Evolutionary conservation across 2,888 invertebrate genomes (phyloP), one percentile per base, ranked within the genome.

Genomic region (Mycogona germanica): DNA sequence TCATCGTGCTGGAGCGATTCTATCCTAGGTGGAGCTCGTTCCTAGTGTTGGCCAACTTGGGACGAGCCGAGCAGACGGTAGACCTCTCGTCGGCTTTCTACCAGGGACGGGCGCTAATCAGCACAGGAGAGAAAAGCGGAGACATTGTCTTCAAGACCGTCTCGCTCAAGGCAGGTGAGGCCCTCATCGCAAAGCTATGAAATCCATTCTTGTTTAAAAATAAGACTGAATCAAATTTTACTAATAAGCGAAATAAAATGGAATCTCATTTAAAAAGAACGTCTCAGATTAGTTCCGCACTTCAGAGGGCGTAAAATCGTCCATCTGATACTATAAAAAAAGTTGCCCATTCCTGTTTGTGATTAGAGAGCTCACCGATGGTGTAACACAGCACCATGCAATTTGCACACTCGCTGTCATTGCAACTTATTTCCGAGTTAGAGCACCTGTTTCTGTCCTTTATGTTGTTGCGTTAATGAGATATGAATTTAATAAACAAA

Each of bases 21-120:
- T 87, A 81, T 68, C 87, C 87, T 0, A 75, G 87, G 17, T 75
- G 84, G 55, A 82, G 84, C 64, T 79, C 84, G 1, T 85, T 81
- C 64, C 81, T 84, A 0, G 78, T 83, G 56, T 77, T 87, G 0
- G 80, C 80, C 1, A 87, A 87, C 72, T 74, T 86, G 2, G 83
- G 82, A 0, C 17, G 41, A 17, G 29, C 25, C 3, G 28, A 17
- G 6, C 12, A 40, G 29, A 5, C 6, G 4, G 1, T 51, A 50
- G 86, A 87, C 70, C 72, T 87, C 54, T 83, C 85, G 0, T 76
- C 78, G 1, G 76, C 82, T 69, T 82, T 83, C 66, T 87, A 85
- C 64, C 82, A 84, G 48, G 87, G 87, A 1, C 69, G 73, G 46
- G 72, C 78, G 4, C 68, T 77, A 23, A 73, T 77, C n/a, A 76